Conservation (phyloP, 1,140 invertebrate species). For the Agraylea sexmaculata region DNA sequence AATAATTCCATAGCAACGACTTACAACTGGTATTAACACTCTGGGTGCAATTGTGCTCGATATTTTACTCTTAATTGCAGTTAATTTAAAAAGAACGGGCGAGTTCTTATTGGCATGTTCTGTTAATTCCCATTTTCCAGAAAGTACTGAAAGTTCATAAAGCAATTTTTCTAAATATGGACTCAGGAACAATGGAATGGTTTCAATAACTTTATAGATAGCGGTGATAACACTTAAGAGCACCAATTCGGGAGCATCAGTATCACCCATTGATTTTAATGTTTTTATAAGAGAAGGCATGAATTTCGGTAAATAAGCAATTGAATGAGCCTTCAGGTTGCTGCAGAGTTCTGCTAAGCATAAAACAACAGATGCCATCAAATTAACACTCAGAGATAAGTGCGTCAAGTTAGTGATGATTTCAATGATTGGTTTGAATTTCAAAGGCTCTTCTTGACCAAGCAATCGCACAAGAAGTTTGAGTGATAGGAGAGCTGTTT, state of each 20-base stretch:
- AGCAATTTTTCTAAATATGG: constrained; percentile 71
- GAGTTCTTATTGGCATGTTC: constrained; percentile 41
- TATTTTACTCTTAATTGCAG: constrained; percentile 53
- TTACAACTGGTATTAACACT: constrained; percentile 64
- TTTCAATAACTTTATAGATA: constrained; percentile 69
- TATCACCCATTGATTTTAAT: constrained; percentile 34
- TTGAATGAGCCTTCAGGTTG: constrained; percentile 59
- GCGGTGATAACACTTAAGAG: constrained; percentile 52
- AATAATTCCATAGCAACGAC: constrained; percentile 51
- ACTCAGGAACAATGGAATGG: constrained; percentile 67
- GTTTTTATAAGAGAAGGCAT: constrained; percentile 66
- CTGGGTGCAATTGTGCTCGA: constrained; percentile 55
- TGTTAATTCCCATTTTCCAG: constrained; percentile 37
- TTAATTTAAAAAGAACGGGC: constrained; percentile 44
- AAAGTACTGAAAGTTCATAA: constrained; percentile 47
- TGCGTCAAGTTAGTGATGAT: constrained; percentile 49
- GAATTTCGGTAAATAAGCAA: constrained; percentile 59
- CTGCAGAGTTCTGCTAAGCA: constrained; percentile 70
- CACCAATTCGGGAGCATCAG: constrained; percentile 40
- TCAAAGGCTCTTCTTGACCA: constrained; percentile 46
- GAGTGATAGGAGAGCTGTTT: constrained; percentile 67
- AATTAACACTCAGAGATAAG: constrained; percentile 49
- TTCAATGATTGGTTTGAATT: constrained; percentile 52
- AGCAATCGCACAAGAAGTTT: constrained; percentile 67
- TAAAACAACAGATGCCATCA: constrained; percentile 61